Evolutionary conservation across 2,888 invertebrate genomes (phyloP).

Genomic region (Gerris lacustris): DNA sequence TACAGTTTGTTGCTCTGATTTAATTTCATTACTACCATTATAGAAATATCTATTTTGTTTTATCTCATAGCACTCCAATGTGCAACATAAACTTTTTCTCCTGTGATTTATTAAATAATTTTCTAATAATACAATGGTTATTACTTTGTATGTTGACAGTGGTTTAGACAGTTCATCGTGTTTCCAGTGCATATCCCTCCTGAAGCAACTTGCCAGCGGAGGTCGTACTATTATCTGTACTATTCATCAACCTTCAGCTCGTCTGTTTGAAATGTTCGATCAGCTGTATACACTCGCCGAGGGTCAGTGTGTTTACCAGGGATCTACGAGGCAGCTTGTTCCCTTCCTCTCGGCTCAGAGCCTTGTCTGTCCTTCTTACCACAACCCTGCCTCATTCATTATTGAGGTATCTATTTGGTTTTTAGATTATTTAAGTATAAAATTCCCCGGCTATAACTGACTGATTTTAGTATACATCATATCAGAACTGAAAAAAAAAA

Average conservation of each 20-base stretch:
- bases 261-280: constrained; percentile 93
- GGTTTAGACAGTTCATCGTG: constrained; percentile 92
- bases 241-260: constrained; percentile 92
- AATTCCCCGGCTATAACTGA: not conserved
- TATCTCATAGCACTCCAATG: too few species aligned
- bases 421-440: not conserved
- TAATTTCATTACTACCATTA: too few species aligned
- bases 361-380: constrained; percentile 88
- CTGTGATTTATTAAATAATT: too few species aligned
- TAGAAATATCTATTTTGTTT: too few species aligned
- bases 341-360: constrained; percentile 65
- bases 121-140: too few species aligned
- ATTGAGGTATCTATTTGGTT: constrained; percentile 14
- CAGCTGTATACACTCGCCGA: constrained; percentile 86
- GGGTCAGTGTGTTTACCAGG: constrained; percentile 90
- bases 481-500: too few species aligned
- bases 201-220: constrained; percentile 77
- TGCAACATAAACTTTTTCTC: too few species aligned
- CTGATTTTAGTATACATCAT: constrained; percentile 2
- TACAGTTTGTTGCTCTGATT: too few species aligned
- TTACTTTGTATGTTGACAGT: constrained; percentile 40
- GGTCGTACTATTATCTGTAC: constrained; percentile 92
- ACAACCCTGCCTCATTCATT: constrained; percentile 92
- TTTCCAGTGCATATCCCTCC: constrained; percentile 79
- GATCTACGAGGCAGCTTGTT: constrained; percentile 72